Evolutionary conservation across 2,113 vertebrate genomes (phyloP), one percentile per base, ranked within the genome.

Genomic region (Mus pahari): DNA sequence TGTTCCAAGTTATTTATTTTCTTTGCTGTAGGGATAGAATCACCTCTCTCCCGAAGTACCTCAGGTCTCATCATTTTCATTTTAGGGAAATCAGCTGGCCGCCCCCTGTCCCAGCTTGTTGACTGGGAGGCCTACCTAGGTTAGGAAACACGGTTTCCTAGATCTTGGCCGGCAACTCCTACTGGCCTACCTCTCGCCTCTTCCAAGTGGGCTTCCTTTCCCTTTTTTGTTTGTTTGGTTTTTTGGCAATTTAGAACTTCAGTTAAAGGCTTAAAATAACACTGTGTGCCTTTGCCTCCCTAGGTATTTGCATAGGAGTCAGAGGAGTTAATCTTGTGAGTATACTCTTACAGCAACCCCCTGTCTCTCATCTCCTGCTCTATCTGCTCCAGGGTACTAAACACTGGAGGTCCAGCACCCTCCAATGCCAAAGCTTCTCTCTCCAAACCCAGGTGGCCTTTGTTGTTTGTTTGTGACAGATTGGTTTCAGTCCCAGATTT

Each of bases 301-400:
- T 94, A 94, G 89, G 92, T 89, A 86, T 96, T 94, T 95, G 95
- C 91, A 66, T 86, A 82, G 94, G 96, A 93, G 84, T 94, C 89
- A 71, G 86, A 96, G 92, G 96, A n/a, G 39, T 95, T 92, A 90
- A 90, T 94, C 94, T 79, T 90, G 88, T 89, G 84, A 97, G 93
- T 91, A 78, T 90, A 68, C 28, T 17, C 86, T 48, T 28, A 68
- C 89, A 74, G 91, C n/a, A 62, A 8, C 66, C 3, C 3, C 24
- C 26, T 64, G 39, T 62, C 90, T 92, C 83, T 48, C 36, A 82
- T 45, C 96, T 94, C 81, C 77, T 86, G 60, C 78, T 75, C 48
- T 93, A 0, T 84, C 73, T 60, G 66, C 53, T 73, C 3, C 8
- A 8, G 70, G 50, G 50, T 28, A 42, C 50, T 74, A 42, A 91